phyloP scores from a whole-genome alignment of 2,888 invertebrate species.

The Theretra japonica region DNA sequence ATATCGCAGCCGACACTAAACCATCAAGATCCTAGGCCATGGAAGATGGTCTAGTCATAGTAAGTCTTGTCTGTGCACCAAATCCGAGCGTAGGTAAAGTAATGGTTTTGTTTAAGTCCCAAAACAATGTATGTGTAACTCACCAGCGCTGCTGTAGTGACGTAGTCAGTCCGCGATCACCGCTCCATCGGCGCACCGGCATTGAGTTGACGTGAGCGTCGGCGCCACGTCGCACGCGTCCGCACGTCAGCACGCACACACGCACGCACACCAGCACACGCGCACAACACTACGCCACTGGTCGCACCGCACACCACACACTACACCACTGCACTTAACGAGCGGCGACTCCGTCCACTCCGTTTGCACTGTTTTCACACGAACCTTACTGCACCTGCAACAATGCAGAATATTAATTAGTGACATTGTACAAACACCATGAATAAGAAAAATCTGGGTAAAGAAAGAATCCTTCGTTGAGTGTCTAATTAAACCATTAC shows the following conservation, averaged over 20 bases:
- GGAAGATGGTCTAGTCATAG: too few species aligned
- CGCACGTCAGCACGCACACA: conserved; percentile 42
- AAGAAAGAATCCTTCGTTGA: too few species aligned
- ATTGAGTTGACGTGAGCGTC: conserved; percentile 74
- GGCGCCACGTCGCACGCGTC: conserved; percentile 72
- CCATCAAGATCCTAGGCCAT: too few species aligned
- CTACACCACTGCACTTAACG: conserved; percentile 38
- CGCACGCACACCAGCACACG: conserved; percentile 54
- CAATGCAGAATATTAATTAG: conserved; percentile 45
- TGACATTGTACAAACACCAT: neutral
- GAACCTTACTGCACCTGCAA: conserved; percentile 59
- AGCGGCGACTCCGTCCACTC: conserved; percentile 52
- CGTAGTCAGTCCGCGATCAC: conserved; percentile 79
- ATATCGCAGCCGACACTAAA: too few species aligned
- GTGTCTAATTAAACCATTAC: too few species aligned
- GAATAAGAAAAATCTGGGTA: too few species aligned
- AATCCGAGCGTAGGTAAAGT: neutral
- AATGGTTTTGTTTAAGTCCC: too few species aligned
- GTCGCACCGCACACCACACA: conserved; percentile 43
- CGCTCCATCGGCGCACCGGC: conserved; percentile 83
- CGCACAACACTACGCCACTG: conserved; percentile 44
- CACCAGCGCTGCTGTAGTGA: conserved; percentile 82
- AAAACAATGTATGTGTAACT: conserved; percentile 41
- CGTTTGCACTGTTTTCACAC: conserved; percentile 48
- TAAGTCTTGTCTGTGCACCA: too few species aligned